phyloP scores from a whole-genome alignment of 2,888 invertebrate species.

The Lymantria dispar region DNA sequence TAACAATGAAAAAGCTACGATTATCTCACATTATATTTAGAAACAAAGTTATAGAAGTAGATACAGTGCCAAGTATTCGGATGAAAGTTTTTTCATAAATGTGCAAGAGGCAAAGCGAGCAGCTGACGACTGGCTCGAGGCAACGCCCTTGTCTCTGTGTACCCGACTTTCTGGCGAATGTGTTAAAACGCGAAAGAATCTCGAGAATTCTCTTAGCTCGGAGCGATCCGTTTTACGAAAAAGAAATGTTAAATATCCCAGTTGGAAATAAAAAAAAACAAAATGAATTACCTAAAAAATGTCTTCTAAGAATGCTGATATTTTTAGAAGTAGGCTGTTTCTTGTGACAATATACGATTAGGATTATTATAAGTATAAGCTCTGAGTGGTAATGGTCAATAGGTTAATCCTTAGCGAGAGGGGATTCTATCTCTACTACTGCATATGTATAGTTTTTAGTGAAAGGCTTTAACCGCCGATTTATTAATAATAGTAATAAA shows the following conservation, averaged over 20 bases:
- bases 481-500: no score
- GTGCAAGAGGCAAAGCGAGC: conserved; percentile 65
- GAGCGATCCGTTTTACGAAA: conserved; percentile 50
- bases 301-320: no score
- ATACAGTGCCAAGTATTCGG: conserved; percentile 68
- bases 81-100: conserved; percentile 79
- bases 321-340: no score
- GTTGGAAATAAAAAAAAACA: conserved; percentile 6
- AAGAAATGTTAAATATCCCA: conserved; percentile 33
- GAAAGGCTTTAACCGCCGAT: no score
- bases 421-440: no score
- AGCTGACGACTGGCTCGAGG: conserved; percentile 75
- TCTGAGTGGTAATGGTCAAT: no score
- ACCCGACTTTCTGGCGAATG: conserved; percentile 71
- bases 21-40: neutral
- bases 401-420: no score
- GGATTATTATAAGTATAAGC: no score
- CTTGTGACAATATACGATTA: no score
- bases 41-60: neutral
- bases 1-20: neutral
- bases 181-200: conserved; percentile 74
- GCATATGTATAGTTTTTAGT: no score
- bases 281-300: no score
- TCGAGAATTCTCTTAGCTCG: conserved; percentile 61
- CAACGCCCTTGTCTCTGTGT: conserved; percentile 51